Conservation (phyloP, 2,797 vertebrate genomes). For the Neosilurus mollespiculum region DNA sequence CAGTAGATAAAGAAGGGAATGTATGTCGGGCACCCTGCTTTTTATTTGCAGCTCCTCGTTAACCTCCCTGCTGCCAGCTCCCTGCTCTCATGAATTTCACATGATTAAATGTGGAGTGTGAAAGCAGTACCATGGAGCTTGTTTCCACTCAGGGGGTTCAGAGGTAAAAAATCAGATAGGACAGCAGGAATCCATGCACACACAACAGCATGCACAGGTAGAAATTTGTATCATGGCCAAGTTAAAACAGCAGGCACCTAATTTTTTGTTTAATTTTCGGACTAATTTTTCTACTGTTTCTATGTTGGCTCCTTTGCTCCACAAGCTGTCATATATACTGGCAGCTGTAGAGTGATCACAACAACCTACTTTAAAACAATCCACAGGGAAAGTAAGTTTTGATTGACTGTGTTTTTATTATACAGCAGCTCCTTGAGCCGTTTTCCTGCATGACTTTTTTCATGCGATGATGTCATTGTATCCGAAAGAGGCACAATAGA, state of each 20-base stretch:
- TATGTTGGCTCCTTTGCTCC: conserved; percentile 11
- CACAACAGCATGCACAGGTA: conserved; percentile 46
- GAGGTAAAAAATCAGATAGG: conserved; percentile 44
- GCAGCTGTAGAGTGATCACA: conserved; percentile 27
- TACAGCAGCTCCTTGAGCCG: neutral
- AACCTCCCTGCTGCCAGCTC: conserved; percentile 51
- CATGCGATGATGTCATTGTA: conserved; percentile 50
- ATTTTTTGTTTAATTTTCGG: conserved; percentile 52
- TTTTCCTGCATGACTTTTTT: conserved; percentile 25
- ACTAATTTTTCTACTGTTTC: conserved; percentile 40
- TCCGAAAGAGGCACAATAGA: conserved; percentile 39
- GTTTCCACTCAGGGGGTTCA: neutral
- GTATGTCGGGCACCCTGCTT: conserved; percentile 26
- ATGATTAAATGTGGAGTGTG: conserved; percentile 53
- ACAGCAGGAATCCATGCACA: conserved; percentile 41
- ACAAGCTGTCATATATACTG: conserved; percentile 42
- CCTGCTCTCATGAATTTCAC: conserved; percentile 53
- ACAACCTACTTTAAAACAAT: conserved; percentile 21
- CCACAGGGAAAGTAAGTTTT: conserved; percentile 46
- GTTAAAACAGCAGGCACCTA: conserved; percentile 48
- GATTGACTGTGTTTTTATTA: conserved; percentile 36
- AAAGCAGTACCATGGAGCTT: conserved; percentile 4
- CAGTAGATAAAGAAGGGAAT: conserved; percentile 53
- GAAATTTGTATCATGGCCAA: conserved; percentile 48
- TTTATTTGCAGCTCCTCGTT: conserved; percentile 50